Evolutionary conservation across 2,113 vertebrate species (phyloP).

Genomic region (Oostethus manadensis): DNA sequence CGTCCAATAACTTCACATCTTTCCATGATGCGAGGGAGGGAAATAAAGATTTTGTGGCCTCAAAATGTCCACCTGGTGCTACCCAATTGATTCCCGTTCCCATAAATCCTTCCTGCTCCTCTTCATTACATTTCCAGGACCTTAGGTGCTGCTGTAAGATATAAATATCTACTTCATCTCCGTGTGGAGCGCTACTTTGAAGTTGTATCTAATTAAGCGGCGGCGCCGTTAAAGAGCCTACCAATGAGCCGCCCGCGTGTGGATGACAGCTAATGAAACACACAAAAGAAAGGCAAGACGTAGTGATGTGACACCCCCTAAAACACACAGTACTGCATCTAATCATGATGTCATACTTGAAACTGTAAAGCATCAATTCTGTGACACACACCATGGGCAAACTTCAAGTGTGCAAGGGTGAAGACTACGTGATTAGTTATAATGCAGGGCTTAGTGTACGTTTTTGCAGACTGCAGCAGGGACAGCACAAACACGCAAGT

Average conservation of each 20-base stretch:
- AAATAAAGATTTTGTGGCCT: slow-evolving; percentile 28
- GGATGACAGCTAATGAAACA: slow-evolving; percentile 42
- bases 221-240: slow-evolving; percentile 57
- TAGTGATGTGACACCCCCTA: slow-evolving; percentile 6
- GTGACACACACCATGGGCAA: neutral
- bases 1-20: neutral
- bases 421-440: slow-evolving; percentile 1
- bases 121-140: slow-evolving; percentile 66
- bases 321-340: slow-evolving; percentile 5
- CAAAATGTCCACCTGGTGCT: slow-evolving; percentile 41
- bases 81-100: slow-evolving; percentile 54
- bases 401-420: neutral
- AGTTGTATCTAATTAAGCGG: slow-evolving; percentile 67
- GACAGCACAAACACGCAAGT: too few relatives aligned
- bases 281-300: slow-evolving; percentile 27
- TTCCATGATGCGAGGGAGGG: neutral
- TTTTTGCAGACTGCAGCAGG: too few relatives aligned
- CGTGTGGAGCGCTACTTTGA: slow-evolving; percentile 51
- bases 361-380: neutral
- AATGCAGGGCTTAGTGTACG: too few relatives aligned
- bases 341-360: slow-evolving; percentile 13
- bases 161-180: slow-evolving; percentile 60
- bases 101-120: slow-evolving; percentile 50
- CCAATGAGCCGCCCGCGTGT: slow-evolving; percentile 48
- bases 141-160: slow-evolving; percentile 43